Base-by-base conservation (phyloP, 1,140 invertebrate genomes). In the Drosophila chauvacae region DNA sequence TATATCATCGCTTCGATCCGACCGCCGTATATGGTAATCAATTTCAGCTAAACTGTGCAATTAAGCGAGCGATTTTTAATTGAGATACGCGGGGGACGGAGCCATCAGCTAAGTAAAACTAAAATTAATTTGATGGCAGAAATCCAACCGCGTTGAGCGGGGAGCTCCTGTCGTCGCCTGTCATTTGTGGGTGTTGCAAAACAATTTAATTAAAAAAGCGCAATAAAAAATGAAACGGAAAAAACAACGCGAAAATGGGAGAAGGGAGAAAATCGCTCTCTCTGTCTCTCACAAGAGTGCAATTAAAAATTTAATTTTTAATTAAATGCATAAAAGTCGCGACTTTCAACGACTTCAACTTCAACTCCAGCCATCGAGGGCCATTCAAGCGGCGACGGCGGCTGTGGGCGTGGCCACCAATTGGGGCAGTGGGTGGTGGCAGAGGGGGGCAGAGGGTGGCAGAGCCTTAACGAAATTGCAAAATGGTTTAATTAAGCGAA, bases 401-500 rank as follows among this genome's bases (percentile, higher is more conserved):
- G n/a, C 3, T 30, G 30, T 44, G 63, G 58, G 70, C 41, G 53
- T 68, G 55, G 63, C 33, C 56, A 53, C 14, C 42, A 47, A 66
- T 51, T 71, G 56, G 30, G 30, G 13, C 13, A 14, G 30, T 7
- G 30, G 30, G 11, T 28, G 28, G 28, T 28, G 28, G 28, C 28
- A 9, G 30, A 4, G 13, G 26, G 33, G 47, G 55, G 23, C 23
- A 23, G 23, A 23, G 23, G 23, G 48, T 2, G 28, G 65, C 45
- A 42, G 62, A 70, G 66, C 62, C 75, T 80, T 73, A 58, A 59
- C 58, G 57, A 74, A 88, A 88, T 88, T 83, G 84, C 77, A 87
- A 87, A 77, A 81, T 85, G 83, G 82, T 86, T 85, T 86, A 85
- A 85, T 86, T 86, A 81, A 81, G 78, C 64, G 70, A 53, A 77